Conservation (phyloP, 1,140 invertebrate species). For the Halyomorpha halys region DNA sequence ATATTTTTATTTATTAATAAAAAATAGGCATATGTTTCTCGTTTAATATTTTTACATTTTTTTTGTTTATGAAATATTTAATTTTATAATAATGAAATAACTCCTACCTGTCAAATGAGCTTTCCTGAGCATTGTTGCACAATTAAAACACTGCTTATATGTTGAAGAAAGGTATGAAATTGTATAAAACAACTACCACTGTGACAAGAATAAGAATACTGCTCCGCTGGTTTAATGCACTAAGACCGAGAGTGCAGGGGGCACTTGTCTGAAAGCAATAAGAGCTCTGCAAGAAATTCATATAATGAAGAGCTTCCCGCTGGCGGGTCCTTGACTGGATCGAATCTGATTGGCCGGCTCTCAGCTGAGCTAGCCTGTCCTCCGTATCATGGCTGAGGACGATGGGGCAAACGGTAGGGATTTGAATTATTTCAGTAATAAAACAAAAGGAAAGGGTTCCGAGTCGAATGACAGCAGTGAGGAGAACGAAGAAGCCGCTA, state of each 20-base stretch:
- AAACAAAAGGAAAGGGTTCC: constrained; percentile 23
- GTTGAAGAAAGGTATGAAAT: too few relatives aligned
- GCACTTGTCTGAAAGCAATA: not conserved
- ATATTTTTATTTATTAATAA: too few relatives aligned
- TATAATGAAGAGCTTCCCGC: constrained; percentile 16
- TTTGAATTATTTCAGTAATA: constrained; percentile 27
- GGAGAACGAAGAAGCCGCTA: constrained; percentile 17
- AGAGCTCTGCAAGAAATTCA: constrained; percentile 3
- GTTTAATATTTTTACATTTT: too few relatives aligned
- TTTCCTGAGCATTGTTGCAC: too few relatives aligned
- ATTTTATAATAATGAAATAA: too few relatives aligned
- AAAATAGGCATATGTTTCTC: too few relatives aligned
- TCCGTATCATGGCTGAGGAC: constrained; percentile 29
- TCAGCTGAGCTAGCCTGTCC: constrained; percentile 1
- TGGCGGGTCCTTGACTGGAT: constrained; percentile 7
- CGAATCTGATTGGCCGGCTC: not conserved
- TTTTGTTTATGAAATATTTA: too few relatives aligned
- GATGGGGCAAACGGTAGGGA: constrained; percentile 26
- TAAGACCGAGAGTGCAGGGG: not conserved
- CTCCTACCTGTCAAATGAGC: too few relatives aligned
- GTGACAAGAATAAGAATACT: not conserved
- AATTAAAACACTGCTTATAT: too few relatives aligned
- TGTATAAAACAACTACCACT: too few relatives aligned
- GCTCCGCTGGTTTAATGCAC: not conserved
- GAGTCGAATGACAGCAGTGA: constrained; percentile 25